A percentile compares a stretch with the other conserved stretches of the same genome.
These are phyloP conservation scores for Catamblyrhynchus diadema DNA, from an alignment of 2,797 vertebrate species.

Conservation along the genomic window DNA sequence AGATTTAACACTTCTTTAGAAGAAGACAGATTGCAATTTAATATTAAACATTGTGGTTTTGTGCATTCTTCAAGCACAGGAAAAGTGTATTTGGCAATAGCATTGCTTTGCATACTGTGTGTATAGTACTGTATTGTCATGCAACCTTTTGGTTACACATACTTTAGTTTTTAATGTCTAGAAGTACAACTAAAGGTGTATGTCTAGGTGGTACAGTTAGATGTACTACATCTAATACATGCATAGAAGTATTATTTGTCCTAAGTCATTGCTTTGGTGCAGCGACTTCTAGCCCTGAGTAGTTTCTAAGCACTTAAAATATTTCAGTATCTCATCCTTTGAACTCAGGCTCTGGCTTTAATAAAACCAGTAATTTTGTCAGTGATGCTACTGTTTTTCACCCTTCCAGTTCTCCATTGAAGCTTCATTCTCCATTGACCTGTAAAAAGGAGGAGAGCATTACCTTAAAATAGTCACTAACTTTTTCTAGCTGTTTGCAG, in stretches of 20 bases:
- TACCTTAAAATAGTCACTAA: not conserved
- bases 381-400: not conserved
- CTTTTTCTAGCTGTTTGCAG: not conserved
- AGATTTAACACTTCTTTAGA: not conserved
- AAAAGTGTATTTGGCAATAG: not conserved
- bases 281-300: not conserved
- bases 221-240: not conserved
- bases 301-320: not conserved
- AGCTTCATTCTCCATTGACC: not conserved
- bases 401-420: accelerated
- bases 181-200: not conserved
- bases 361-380: not conserved
- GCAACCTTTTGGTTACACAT: not conserved
- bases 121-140: not conserved
- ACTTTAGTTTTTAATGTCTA: not conserved
- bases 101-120: not conserved
- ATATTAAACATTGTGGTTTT: not conserved
- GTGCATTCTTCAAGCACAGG: not conserved
- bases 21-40: not conserved
- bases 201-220: not conserved
- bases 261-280: not conserved
- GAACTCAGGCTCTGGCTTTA: not conserved
- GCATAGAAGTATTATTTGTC: not conserved
- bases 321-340: not conserved
- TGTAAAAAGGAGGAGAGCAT: not conserved